A percentile compares a stretch with the other conserved stretches of the same genome.
phyloP scores from a whole-genome alignment of 2,113 vertebrate species.

The Pholis gunnellus region DNA sequence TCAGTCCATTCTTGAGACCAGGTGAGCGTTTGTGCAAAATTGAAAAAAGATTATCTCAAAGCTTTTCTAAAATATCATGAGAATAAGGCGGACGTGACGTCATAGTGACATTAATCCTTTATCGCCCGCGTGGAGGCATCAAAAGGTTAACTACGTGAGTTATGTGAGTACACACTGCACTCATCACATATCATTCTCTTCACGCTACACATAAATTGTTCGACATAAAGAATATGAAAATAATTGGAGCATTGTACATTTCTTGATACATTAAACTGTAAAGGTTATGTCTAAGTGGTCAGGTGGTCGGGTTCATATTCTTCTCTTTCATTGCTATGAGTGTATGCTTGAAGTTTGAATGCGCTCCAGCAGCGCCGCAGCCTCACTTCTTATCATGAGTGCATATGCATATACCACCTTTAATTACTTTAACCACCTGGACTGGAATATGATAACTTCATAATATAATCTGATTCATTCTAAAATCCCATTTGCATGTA shows the following conservation, averaged over 20 bases:
- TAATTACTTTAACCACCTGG: conserved; percentile 31
- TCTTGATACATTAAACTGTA: conserved; percentile 40
- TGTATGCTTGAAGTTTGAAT: conserved; percentile 26
- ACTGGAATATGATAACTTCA: conserved; percentile 38
- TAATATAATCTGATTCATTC: conserved; percentile 41
- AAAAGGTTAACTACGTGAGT: neutral
- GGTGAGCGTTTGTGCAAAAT: neutral
- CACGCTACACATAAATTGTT: neutral
- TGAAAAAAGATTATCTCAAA: neutral
- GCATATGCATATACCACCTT: conserved; percentile 23
- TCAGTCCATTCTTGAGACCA: neutral
- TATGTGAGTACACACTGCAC: neutral
- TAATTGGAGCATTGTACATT: neutral
- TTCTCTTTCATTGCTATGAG: conserved; percentile 19
- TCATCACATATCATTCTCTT: neutral
- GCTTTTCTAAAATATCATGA: neutral
- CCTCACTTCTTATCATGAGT: conserved; percentile 12
- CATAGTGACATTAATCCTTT: neutral
- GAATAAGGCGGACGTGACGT: neutral
- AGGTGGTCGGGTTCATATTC: conserved; percentile 3
- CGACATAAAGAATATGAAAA: neutral
- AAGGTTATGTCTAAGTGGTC: conserved; percentile 30
- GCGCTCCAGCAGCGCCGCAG: conserved; percentile 8
- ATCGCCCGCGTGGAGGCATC: neutral
- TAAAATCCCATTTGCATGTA: conserved; percentile 48